Evolutionary conservation across 2,888 invertebrate species (phyloP), one percentile per base, ranked within the genome.

Genomic region (Aspidiotus destructor): DNA sequence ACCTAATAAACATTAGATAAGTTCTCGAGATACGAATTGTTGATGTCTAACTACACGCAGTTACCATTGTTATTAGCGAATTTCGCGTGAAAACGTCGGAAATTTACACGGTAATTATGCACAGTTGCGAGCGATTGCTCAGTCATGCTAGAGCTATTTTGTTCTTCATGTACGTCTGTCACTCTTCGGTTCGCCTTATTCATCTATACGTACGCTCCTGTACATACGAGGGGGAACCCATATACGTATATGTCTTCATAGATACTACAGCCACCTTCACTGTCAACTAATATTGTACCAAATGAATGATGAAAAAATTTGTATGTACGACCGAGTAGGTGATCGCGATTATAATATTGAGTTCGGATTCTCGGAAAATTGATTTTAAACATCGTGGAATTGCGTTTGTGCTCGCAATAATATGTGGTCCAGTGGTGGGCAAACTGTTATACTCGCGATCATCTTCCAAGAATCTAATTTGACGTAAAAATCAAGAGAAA

Each of bases 21-120:
- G 28, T 28, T 28, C 5, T 28, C 28, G 28, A 28, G n/a, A 48
- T 48, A 11, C 11, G n/a, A n/a, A 48, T n/a, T 48, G 48, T 13
- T n/a, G 48, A 57, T 10, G 11, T 57, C 10, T 15, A 57, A 57
- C n/a, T 57, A 15, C 57, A 17, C 11, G 17, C 10, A 57, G 57
- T 10, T 57, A 57, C 16, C 57, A 57, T 17, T 57, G 17, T 57
- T 17, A n/a, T 57, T 16, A n/a, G 16, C 16, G 15, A 57, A 57
- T 16, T 17, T 57, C 16, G 57, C 15, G 15, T 57, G 15, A n/a
- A 57, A 57, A 57, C 15, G 15, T 15, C n/a, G 17, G 57, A 16
- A 57, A 16, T 16, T 57, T 57, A 57, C 17, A 17, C 57, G 57
- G 57, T 10, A 57, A 16, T 16, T 16, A 57, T 52, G 52, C n/a